A percentile compares a stretch with the other conserved stretches of the same genome.
phyloP scores from a whole-genome alignment of 2,113 vertebrate genomes.

The Glaucidium brasilianum region DNA sequence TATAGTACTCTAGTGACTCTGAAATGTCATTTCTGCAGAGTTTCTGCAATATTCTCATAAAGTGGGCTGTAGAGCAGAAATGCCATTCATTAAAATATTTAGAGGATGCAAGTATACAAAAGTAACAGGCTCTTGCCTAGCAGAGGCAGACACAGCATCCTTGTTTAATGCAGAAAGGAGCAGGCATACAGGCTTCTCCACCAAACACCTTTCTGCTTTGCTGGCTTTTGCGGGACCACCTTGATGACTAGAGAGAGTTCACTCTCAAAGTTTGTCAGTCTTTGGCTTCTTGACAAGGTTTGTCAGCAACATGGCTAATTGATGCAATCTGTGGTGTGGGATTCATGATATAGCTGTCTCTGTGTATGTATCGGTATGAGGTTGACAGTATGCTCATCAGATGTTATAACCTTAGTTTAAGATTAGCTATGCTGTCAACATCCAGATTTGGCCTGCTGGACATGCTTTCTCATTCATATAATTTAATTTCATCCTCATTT shows the following conservation, averaged over 20 bases:
- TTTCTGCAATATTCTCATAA: not conserved
- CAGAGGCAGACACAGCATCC: not conserved
- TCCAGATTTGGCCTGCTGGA: not conserved
- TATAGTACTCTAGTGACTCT: not conserved
- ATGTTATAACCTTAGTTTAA: not conserved
- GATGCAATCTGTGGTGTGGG: not conserved
- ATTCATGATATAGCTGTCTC: not conserved
- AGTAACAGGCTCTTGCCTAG: not conserved
- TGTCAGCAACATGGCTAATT: not conserved
- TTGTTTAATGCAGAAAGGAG: not conserved
- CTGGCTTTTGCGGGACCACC: not conserved
- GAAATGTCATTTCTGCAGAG: not conserved
- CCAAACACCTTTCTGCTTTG: not conserved
- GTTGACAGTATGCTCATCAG: not conserved
- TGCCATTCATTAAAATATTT: not conserved
- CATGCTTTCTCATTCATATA: not conserved
- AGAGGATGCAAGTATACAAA: not conserved
- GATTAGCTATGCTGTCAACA: not conserved
- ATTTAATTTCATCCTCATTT: not conserved
- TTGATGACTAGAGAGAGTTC: not conserved
- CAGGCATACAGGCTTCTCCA: not conserved
- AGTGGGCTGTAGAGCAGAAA: not conserved
- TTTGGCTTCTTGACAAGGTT: not conserved
- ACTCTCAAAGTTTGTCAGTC: not conserved
- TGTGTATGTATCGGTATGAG: rapidly evolving